These are phyloP conservation scores for Pipra filicauda DNA, from an alignment of 2,113 vertebrate species.

Conservation along the genomic window DNA sequence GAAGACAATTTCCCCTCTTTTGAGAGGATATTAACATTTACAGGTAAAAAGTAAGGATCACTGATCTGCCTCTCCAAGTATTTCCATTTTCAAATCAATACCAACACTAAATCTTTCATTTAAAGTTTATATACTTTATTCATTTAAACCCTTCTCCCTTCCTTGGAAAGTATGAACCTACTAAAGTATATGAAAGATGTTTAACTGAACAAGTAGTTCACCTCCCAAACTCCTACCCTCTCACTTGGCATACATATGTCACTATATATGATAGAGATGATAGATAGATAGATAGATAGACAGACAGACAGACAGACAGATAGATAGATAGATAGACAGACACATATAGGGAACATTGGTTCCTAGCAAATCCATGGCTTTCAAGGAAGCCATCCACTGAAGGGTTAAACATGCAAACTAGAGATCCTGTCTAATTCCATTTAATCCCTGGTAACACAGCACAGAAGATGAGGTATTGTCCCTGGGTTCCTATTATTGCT, in stretches of 20 bases:
- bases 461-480: neutral
- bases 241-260: rapidly evolving
- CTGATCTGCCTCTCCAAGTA: neutral
- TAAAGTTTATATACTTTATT: neutral
- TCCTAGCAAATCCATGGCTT: neutral
- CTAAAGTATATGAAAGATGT: neutral
- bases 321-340: neutral
- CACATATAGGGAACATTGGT: neutral
- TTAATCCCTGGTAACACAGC: slow-evolving; percentile 20
- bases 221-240: neutral
- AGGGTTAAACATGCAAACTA: slow-evolving; percentile 25
- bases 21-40: neutral
- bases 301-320: no score
- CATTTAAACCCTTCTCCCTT: neutral
- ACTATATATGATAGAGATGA: neutral
- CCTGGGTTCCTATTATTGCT: neutral
- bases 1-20: neutral
- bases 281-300: neutral
- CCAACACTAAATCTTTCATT: neutral
- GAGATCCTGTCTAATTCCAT: neutral
- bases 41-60: neutral
- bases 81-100: neutral
- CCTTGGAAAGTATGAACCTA: neutral
- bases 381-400: neutral
- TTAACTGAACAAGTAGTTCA: neutral